phyloP scores from a whole-genome alignment of 2,888 invertebrate species.

The Dendrolimus pini region DNA sequence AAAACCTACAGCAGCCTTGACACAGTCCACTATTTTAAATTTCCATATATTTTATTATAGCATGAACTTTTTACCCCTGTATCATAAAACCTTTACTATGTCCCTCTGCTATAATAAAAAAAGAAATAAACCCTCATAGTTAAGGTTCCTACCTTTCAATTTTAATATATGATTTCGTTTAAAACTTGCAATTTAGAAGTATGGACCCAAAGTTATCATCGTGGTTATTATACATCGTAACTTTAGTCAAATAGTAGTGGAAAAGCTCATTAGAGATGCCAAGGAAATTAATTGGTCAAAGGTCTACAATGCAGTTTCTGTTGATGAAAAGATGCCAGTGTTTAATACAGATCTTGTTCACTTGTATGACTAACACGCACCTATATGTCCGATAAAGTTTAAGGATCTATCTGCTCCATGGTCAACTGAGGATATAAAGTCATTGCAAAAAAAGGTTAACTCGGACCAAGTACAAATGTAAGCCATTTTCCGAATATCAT shows the following conservation, averaged over 20 bases:
- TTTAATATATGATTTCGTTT: neutral
- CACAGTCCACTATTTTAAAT: neutral
- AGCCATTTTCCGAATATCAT: too few relatives aligned
- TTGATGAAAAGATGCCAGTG: neutral
- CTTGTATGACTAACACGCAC: neutral
- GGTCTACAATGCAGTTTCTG: neutral
- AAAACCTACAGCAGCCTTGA: neutral
- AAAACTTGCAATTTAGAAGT: too few relatives aligned
- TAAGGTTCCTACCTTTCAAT: neutral
- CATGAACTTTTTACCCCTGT: neutral
- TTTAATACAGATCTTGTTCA: neutral
- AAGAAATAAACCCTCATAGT: neutral
- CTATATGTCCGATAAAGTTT: neutral
- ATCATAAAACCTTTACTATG: neutral
- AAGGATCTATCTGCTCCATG: neutral
- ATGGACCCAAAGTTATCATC: too few relatives aligned
- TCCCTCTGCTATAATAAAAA: neutral
- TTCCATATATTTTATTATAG: neutral
- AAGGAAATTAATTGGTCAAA: neutral
- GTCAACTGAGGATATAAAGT: neutral
- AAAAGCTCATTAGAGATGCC: neutral
- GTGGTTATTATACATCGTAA: neutral
- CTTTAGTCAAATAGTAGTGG: neutral
- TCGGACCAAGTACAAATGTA: neutral
- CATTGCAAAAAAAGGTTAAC: neutral